Conservation (phyloP, 2,113 vertebrate species). For the Cromileptes altivelis region DNA sequence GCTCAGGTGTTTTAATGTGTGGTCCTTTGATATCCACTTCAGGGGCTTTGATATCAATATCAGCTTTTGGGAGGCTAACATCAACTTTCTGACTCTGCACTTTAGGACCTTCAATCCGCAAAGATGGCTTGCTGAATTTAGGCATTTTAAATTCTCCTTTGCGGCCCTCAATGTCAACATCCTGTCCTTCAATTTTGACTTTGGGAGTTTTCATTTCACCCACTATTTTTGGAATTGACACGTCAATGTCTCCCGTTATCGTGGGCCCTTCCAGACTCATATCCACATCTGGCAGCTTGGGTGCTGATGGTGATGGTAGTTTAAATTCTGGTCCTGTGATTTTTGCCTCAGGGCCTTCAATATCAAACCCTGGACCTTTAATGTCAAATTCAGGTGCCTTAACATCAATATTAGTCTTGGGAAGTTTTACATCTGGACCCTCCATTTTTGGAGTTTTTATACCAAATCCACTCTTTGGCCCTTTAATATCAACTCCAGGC, state of each 20-base stretch:
- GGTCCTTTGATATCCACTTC: not conserved
- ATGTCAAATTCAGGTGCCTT: conserved; percentile 3
- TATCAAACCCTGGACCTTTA: conserved; percentile 24
- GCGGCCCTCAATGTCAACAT: conserved; percentile 15
- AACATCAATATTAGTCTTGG: conserved; percentile 4
- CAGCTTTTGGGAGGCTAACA: conserved; percentile 10
- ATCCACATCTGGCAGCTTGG: conserved; percentile 43
- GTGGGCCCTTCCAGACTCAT: not conserved
- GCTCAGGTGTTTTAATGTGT: too few species aligned
- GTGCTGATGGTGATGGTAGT: conserved; percentile 40
- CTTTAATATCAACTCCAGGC: conserved; percentile 37
- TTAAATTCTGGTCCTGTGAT: not conserved
- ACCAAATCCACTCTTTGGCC: conserved; percentile 25
- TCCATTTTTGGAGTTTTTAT: not conserved
- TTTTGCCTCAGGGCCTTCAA: not conserved
- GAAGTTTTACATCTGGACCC: too few species aligned
- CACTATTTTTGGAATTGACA: conserved; percentile 32
- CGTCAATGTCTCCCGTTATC: conserved; percentile 2
- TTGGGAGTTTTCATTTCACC: conserved; percentile 28
- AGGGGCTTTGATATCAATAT: conserved; percentile 23
- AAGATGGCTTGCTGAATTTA: conserved; percentile 39
- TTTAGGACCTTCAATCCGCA: conserved; percentile 19
- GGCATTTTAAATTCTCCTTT: conserved; percentile 24
- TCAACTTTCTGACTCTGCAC: conserved; percentile 30
- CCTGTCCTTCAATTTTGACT: conserved; percentile 24